Conservation (phyloP, 2,797 vertebrate species). For the Alca torda region DNA sequence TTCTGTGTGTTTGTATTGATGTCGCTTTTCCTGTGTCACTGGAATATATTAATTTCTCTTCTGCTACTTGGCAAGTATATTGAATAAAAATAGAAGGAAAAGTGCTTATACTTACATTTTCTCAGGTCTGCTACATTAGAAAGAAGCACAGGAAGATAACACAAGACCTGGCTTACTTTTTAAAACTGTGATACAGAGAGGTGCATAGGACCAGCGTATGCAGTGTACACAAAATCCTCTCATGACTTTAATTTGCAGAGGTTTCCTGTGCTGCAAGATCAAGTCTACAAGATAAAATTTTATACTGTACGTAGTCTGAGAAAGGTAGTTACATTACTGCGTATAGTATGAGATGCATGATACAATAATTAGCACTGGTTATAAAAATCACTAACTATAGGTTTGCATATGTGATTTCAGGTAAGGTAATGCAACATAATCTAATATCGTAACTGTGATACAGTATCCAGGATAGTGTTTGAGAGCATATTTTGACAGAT, state of each 20-base stretch:
- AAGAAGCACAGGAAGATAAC: not conserved
- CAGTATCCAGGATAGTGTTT: not conserved
- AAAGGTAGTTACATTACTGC: not conserved
- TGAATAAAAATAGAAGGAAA: not conserved
- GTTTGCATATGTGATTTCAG: not conserved
- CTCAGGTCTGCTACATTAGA: not conserved
- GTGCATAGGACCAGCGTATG: not conserved
- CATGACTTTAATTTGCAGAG: not conserved
- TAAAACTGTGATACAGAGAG: not conserved
- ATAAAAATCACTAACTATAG: not conserved
- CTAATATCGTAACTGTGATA: not conserved
- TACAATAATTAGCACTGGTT: not conserved
- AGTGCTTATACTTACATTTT: not conserved
- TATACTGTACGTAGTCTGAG: not conserved
- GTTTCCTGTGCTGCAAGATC: not conserved
- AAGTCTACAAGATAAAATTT: not conserved
- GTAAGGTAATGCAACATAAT: not conserved
- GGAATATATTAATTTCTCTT: not conserved
- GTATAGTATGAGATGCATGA: not conserved
- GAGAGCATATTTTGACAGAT: not conserved
- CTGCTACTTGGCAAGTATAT: not conserved
- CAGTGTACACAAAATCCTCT: not conserved
- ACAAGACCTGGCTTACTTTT: not conserved
- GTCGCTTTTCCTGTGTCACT: not conserved
- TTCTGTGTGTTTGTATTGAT: not conserved